Conservation (phyloP, 2,888 invertebrate genomes). For the Bellardia bayeri region DNA sequence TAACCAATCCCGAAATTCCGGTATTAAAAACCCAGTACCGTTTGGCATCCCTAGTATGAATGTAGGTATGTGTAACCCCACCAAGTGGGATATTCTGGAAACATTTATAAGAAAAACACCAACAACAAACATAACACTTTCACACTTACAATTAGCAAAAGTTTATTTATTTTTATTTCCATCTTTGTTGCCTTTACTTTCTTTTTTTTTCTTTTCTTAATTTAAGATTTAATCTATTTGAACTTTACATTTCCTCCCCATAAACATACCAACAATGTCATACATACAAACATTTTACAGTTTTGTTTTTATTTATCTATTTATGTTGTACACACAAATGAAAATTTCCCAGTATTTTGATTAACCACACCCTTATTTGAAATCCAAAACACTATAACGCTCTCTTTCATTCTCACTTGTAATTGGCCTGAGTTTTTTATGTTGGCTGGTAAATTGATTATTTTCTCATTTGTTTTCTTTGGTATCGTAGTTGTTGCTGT, state of each 20-base stretch:
- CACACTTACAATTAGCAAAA: constrained; percentile 54
- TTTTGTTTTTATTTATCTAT: background rate
- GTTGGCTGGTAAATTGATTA: constrained; percentile 27
- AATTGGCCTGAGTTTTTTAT: background rate
- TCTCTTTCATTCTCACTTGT: constrained; percentile 68
- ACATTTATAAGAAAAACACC: constrained; percentile 69
- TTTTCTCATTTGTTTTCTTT: constrained; percentile 30
- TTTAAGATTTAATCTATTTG: constrained; percentile 54
- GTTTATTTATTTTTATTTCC: constrained; percentile 15
- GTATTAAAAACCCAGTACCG: too few species aligned
- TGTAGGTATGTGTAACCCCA: constrained; percentile 4
- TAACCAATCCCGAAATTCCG: too few species aligned
- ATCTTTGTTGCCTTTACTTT: constrained; percentile 30
- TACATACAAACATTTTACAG: background rate
- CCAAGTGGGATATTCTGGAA: constrained; percentile 67
- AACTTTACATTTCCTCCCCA: constrained; percentile 20
- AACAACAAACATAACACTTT: constrained; percentile 49
- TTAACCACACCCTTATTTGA: constrained; percentile 73
- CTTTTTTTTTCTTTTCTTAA: constrained; percentile 9
- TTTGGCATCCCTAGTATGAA: too few species aligned
- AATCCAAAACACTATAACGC: background rate
- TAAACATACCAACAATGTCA: background rate
- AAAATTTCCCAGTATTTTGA: constrained; percentile 80
- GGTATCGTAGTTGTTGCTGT: background rate
- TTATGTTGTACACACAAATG: background rate